Percentiles rank a stretch among this genome's conserved stretches.
Evolutionary conservation across 2,888 invertebrate genomes (phyloP).

Genomic region (Caenorhabditis sp.): DNA sequence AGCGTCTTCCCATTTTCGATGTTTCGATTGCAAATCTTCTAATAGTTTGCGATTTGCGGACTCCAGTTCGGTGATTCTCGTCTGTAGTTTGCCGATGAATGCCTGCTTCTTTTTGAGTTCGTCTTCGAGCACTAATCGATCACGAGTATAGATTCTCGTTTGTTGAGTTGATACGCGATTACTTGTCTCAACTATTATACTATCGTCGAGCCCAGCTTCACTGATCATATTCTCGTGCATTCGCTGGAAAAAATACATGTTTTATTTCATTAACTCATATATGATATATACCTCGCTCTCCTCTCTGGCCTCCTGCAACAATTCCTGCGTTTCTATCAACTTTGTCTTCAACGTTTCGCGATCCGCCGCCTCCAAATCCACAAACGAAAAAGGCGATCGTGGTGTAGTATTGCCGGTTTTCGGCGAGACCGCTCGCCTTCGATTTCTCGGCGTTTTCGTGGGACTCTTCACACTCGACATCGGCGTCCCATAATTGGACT

Average conservation of each 20-base stretch:
- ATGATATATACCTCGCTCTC: neutral
- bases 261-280: neutral
- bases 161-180: slow-evolving; percentile 32
- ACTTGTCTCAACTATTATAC: slow-evolving; percentile 22
- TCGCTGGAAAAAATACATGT: slow-evolving; percentile 4
- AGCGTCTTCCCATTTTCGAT: slow-evolving; percentile 5
- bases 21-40: neutral
- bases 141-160: slow-evolving; percentile 18
- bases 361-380: neutral
- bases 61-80: slow-evolving; percentile 7
- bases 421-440: slow-evolving; percentile 26
- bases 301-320: slow-evolving; percentile 12
- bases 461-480: neutral
- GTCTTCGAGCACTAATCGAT: slow-evolving; percentile 17
- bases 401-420: neutral
- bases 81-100: slow-evolving; percentile 11
- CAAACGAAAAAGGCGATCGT: slow-evolving; percentile 14
- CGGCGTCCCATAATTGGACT: slow-evolving; percentile 2
- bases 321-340: neutral
- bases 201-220: slow-evolving; percentile 26
- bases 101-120: slow-evolving; percentile 15
- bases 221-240: slow-evolving; percentile 7
- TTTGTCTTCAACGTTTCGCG: neutral
- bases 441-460: slow-evolving; percentile 14
- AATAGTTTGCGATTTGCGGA: neutral